Evolutionary conservation across 2,888 invertebrate species (phyloP), one percentile per base, ranked within the genome.

Genomic region (Pimpla rufipes): DNA sequence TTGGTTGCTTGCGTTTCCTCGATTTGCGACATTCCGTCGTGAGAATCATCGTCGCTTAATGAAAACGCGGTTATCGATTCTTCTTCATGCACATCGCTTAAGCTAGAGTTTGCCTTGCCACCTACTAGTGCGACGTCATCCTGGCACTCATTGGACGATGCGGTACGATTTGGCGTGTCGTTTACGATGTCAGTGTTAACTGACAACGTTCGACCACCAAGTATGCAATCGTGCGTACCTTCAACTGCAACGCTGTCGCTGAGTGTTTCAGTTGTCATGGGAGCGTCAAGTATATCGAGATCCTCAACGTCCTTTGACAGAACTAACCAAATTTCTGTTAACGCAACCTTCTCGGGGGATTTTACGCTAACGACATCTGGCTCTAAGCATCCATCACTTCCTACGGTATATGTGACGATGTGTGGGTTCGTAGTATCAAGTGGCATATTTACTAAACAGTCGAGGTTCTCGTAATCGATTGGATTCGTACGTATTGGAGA

Each of bases 71-170:
- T 59, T 59, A 35, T 16, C n/a, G 35, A 59, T 59, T 59, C 35
- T 35, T 16, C 5, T 35, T 35, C 59, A 6, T 8, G 16, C 16
- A 35, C 37, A 35, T 37, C n/a, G 16, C 16, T 35, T 59, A 59
- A n/a, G 16, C 59, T 59, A 35, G 37, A 16, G 59, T 7, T 37
- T 16, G 59, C 8, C 35, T 35, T 37, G 35, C 59, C 59, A 59
- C 35, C 59, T 11, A 59, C 35, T 59, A 45, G 11, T 7, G 59
- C 35, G n/a, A 37, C 35, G 16, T 13, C n/a, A n/a, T 59, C 16
- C 29, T 59, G 0, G 13, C 13, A 5, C n/a, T 59, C 59, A 35
- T 16, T 16, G n/a, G 16, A n/a, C 6, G 29, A 16, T 59, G 29
- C 59, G 16, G 37, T 35, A 8, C 35, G n/a, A 37, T 37, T 59